These are phyloP conservation scores for Heliangelus exortis DNA, from an alignment of 2,797 vertebrate genomes.

Conservation along the genomic window DNA sequence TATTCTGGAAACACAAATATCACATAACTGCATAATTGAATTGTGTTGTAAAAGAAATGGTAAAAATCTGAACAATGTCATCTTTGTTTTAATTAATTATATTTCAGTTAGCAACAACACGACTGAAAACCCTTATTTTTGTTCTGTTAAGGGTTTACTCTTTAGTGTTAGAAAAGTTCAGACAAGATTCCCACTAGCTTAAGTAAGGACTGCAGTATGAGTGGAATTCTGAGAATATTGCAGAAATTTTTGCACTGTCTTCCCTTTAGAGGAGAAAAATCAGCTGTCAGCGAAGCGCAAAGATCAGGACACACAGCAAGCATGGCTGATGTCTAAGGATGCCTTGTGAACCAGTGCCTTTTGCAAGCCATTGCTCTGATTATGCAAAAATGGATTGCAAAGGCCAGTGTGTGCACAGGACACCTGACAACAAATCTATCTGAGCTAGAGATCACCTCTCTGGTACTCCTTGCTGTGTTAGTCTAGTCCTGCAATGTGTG, in stretches of 20 bases:
- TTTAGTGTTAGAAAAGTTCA: background rate
- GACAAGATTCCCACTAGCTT: background rate
- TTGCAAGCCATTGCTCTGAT: background rate
- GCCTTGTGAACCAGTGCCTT: background rate
- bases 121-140: background rate
- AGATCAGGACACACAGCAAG: background rate
- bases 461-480: background rate
- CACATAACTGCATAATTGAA: background rate
- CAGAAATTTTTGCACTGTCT: background rate
- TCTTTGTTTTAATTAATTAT: background rate
- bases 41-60: background rate
- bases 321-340: background rate
- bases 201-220: background rate
- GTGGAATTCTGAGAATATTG: background rate
- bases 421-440: background rate
- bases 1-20: background rate
- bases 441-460: background rate
- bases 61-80: background rate
- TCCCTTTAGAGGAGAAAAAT: background rate
- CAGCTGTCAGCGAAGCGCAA: rapidly evolving
- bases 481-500: background rate
- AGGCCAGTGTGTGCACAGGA: background rate
- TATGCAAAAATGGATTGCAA: background rate
- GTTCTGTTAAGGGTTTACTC: background rate
- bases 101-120: background rate